phyloP scores from a whole-genome alignment of 2,113 vertebrate genomes.

The Ellobius talpinus region DNA sequence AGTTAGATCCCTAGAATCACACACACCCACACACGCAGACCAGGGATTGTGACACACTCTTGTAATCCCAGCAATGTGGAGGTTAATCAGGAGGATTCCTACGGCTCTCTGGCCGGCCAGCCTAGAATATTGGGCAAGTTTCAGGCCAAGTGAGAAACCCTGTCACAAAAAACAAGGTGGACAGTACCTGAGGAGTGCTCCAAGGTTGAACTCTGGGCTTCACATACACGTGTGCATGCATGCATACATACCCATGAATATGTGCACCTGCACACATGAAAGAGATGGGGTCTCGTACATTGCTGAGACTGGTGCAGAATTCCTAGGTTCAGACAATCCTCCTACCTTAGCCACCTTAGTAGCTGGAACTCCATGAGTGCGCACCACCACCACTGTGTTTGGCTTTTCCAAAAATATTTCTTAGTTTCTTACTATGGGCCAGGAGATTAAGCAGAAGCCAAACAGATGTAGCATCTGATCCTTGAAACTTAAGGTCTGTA shows the following conservation, averaged over 20 bases:
- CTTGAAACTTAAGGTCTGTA: not conserved
- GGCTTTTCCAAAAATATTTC: not conserved
- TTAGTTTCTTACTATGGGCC: not conserved
- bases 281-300: not conserved
- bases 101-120: not conserved
- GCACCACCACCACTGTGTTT: not conserved
- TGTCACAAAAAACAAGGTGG: not conserved
- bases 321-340: no score
- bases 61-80: not conserved
- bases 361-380: not conserved
- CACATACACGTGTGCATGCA: not conserved
- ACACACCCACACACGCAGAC: not conserved
- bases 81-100: not conserved
- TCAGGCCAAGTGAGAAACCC: not conserved
- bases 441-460: not conserved
- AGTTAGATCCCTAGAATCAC: not conserved
- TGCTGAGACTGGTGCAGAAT: not conserved
- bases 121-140: not conserved
- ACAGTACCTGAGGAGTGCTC: no score
- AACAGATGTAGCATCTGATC: not conserved
- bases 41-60: not conserved
- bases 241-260: not conserved
- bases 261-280: not conserved
- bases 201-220: not conserved
- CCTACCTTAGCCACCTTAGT: not conserved